These are phyloP conservation scores for Liopterus haemorrhoidalis DNA, from an alignment of 2,888 invertebrate genomes.

Conservation along the genomic window DNA sequence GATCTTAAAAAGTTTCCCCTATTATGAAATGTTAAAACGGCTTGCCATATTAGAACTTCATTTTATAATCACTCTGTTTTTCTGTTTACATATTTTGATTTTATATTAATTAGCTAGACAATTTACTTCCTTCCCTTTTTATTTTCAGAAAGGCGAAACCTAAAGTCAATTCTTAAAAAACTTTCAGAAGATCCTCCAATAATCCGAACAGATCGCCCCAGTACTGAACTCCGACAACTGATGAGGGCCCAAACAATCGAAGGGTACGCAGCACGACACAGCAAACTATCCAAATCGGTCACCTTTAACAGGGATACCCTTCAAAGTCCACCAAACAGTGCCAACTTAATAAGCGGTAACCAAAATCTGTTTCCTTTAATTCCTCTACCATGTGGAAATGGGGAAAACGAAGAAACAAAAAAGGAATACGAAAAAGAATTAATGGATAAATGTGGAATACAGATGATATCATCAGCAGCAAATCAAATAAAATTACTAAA, in stretches of 20 bases:
- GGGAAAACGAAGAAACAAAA: too few relatives aligned
- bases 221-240: constrained; percentile 58
- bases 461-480: constrained; percentile 53
- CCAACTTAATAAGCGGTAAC: constrained; percentile 28
- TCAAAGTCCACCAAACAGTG: constrained; percentile 65
- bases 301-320: constrained; percentile 81
- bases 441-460: constrained; percentile 52
- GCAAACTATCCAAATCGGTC: constrained; percentile 82
- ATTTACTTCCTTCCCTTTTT: too few relatives aligned
- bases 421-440: constrained; percentile 53
- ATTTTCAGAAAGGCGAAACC: constrained; percentile 69
- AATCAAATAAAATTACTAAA: constrained; percentile 55
- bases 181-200: constrained; percentile 58
- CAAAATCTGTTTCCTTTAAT: constrained; percentile 38
- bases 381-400: constrained; percentile 42
- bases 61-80: too few relatives aligned
- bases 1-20: too few relatives aligned
- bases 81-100: too few relatives aligned
- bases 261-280: constrained; percentile 83
- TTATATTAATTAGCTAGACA: too few relatives aligned
- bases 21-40: too few relatives aligned
- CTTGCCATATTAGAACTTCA: too few relatives aligned
- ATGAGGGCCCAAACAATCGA: constrained; percentile 79
- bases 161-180: constrained; percentile 81
- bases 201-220: constrained; percentile 5